phyloP scores from a whole-genome alignment of 1,140 invertebrate species.

The Adelges cooleyi region DNA sequence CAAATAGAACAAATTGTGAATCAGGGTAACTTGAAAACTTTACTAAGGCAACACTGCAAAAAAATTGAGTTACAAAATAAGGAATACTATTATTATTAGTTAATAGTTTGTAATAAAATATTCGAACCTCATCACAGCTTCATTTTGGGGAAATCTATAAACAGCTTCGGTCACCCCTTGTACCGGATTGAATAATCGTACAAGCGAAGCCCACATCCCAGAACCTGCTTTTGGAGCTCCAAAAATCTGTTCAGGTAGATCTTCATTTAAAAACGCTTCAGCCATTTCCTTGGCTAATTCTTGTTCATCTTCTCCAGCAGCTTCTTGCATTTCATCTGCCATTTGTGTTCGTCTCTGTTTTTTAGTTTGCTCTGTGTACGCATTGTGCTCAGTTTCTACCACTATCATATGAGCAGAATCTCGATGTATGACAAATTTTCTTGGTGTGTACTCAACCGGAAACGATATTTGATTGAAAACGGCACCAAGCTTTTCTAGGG shows the following conservation, averaged over 20 bases:
- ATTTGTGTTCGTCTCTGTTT: conserved; percentile 71
- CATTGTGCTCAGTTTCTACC: conserved; percentile 96
- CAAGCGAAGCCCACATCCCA: conserved; percentile 93
- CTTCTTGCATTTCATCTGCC: conserved; percentile 88
- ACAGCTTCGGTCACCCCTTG: conserved; percentile 68
- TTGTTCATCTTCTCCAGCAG: conserved; percentile 86
- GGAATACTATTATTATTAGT: no score
- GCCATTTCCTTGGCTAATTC: conserved; percentile 94
- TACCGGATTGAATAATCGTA: conserved; percentile 83
- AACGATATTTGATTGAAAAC: conserved; percentile 94
- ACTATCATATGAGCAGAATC: conserved; percentile 86
- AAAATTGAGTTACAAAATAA: no score
- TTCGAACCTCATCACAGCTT: conserved; percentile 78
- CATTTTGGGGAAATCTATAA: conserved; percentile 85
- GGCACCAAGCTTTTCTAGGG: conserved; percentile 93
- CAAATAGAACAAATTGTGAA: conserved; percentile 68
- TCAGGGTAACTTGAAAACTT: conserved; percentile 59
- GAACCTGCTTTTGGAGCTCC: conserved; percentile 91
- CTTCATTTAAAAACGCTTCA: conserved; percentile 87
- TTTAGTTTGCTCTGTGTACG: conserved; percentile 96
- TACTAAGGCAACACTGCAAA: conserved; percentile 53
- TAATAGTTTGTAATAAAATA: conserved; percentile 22
- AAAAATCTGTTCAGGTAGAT: conserved; percentile 84
- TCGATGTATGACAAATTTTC: conserved; percentile 87
- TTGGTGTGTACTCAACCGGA: conserved; percentile 87